Conservation (phyloP, 2,888 invertebrate species). For the Cacoxenus indagator region DNA sequence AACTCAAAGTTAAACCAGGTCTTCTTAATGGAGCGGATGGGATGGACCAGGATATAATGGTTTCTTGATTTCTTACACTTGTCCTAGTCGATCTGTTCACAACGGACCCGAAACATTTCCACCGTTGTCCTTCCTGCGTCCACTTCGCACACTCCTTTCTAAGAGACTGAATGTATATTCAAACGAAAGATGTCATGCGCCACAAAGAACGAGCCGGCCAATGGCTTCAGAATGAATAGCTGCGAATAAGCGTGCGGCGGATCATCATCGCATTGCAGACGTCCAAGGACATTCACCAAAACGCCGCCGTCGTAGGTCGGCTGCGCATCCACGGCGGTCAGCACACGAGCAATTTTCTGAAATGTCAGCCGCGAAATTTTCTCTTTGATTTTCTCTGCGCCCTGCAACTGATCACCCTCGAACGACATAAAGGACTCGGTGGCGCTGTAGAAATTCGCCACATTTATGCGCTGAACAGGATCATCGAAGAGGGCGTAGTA, state of each 20-base stretch:
- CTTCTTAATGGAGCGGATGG: too few relatives aligned
- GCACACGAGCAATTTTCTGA: conserved; percentile 91
- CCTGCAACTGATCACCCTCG: conserved; percentile 93
- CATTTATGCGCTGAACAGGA: conserved; percentile 83
- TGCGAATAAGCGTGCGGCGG: conserved; percentile 95
- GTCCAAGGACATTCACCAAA: conserved; percentile 94
- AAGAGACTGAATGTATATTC: too few relatives aligned
- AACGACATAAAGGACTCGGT: conserved; percentile 96
- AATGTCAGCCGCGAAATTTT: conserved; percentile 93
- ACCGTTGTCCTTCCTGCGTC: too few relatives aligned
- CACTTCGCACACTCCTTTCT: too few relatives aligned
- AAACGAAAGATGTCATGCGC: conserved; percentile 97
- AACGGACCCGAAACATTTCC: too few relatives aligned
- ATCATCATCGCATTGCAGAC: conserved; percentile 95
- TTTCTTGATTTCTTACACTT: too few relatives aligned
- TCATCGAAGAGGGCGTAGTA: conserved; percentile 94
- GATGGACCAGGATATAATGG: too few relatives aligned
- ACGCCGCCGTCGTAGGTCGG: conserved; percentile 98
- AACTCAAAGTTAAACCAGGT: too few relatives aligned
- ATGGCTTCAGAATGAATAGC: conserved; percentile 90
- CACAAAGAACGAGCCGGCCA: conserved; percentile 89
- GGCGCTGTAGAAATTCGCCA: conserved; percentile 93
- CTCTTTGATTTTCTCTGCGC: conserved; percentile 94
- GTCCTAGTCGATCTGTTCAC: too few relatives aligned
- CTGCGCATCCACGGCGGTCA: conserved; percentile 96